These are phyloP conservation scores for Poeciliopsis gracilis DNA, from an alignment of 2,797 vertebrate species.

Conservation along the genomic window DNA sequence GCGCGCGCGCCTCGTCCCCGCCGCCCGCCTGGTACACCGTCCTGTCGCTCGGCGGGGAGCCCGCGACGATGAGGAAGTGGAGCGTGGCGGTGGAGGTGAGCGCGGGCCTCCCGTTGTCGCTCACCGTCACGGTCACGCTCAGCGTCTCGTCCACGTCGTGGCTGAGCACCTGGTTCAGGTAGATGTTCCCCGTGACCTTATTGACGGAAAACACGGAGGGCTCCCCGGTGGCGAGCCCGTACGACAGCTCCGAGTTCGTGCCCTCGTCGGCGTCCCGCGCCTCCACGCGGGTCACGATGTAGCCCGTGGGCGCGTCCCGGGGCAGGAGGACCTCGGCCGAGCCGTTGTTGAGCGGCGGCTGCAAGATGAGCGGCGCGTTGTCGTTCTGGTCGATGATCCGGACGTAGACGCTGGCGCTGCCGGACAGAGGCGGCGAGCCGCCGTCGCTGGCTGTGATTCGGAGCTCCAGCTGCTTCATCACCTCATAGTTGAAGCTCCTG, in stretches of 20 bases:
- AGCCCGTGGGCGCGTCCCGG: slow-evolving; percentile 84
- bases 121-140: slow-evolving; percentile 86
- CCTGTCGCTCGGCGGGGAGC: slow-evolving; percentile 82
- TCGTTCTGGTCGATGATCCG: slow-evolving; percentile 93
- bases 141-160: slow-evolving; percentile 87
- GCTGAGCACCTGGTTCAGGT: slow-evolving; percentile 84
- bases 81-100: slow-evolving; percentile 87
- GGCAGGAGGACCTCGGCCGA: slow-evolving; percentile 88
- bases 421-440: slow-evolving; percentile 88
- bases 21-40: slow-evolving; percentile 72
- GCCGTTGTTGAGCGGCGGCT: slow-evolving; percentile 86
- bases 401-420: slow-evolving; percentile 86
- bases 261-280: slow-evolving; percentile 93
- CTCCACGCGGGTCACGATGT: slow-evolving; percentile 86
- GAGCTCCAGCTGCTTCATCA: slow-evolving; percentile 90
- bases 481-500: slow-evolving; percentile 93
- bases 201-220: slow-evolving; percentile 86
- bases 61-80: slow-evolving; percentile 86
- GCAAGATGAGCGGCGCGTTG: slow-evolving; percentile 87
- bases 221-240: slow-evolving; percentile 82
- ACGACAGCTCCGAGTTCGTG: slow-evolving; percentile 87
- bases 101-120: slow-evolving; percentile 89
- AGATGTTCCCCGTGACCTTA: slow-evolving; percentile 88
- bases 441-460: slow-evolving; percentile 89
- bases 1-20: slow-evolving; percentile 74